Percentiles rank a stretch among this genome's conserved stretches.
phyloP scores from a whole-genome alignment of 1,140 invertebrate genomes.

The Agrilus planipennis region DNA sequence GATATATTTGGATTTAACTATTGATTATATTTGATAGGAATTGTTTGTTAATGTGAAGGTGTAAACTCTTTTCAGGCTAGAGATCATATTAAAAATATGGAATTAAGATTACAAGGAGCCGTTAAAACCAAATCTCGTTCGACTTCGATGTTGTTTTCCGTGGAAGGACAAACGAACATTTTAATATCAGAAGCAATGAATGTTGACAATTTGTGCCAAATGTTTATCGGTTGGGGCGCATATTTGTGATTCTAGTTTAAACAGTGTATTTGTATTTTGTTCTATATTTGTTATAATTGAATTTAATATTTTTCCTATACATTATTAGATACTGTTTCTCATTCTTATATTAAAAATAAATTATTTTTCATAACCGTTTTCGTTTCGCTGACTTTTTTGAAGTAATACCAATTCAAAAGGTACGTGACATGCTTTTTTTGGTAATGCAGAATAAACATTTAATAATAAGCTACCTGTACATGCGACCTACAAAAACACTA shows the following conservation, averaged over 20 bases:
- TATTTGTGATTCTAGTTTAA: slow-evolving; percentile 54
- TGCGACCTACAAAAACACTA: too few relatives aligned
- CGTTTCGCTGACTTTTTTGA: too few relatives aligned
- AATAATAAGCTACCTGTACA: too few relatives aligned
- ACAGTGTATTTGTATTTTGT: too few relatives aligned
- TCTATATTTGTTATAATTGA: too few relatives aligned
- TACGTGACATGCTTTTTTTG: too few relatives aligned
- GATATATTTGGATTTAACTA: not conserved
- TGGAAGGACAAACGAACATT: slow-evolving; percentile 86
- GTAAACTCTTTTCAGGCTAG: slow-evolving; percentile 43
- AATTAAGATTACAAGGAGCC: slow-evolving; percentile 71
- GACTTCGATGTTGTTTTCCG: slow-evolving; percentile 52
- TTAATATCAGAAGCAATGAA: slow-evolving; percentile 85
- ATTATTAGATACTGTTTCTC: too few relatives aligned
- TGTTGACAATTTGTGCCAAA: slow-evolving; percentile 79
- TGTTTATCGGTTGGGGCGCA: slow-evolving; percentile 94
- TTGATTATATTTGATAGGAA: not conserved
- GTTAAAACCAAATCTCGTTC: slow-evolving; percentile 46
- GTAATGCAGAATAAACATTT: too few relatives aligned
- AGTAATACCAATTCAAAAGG: too few relatives aligned
- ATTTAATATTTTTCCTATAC: too few relatives aligned
- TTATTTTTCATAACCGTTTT: too few relatives aligned
- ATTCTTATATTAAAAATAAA: too few relatives aligned
- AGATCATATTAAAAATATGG: slow-evolving; percentile 71
- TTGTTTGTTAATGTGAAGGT: not conserved